These are phyloP conservation scores for Trichonephila clavipes DNA, from an alignment of 1,140 invertebrate species.

Conservation along the genomic window DNA sequence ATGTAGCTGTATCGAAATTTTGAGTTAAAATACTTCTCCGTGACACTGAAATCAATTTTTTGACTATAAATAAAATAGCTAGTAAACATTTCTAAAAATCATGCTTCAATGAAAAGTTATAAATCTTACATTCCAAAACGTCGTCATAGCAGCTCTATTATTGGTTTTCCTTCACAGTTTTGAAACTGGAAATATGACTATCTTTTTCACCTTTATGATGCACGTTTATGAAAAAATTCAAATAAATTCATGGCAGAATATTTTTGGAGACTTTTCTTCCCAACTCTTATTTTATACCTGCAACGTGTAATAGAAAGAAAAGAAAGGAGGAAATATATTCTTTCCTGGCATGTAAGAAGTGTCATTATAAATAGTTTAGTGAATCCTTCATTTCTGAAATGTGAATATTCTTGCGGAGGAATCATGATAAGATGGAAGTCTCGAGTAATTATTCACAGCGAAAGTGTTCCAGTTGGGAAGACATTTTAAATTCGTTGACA, in stretches of 20 bases:
- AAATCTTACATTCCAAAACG: neutral
- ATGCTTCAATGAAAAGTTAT: neutral
- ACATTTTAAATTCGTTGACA: neutral
- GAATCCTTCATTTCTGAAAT: neutral
- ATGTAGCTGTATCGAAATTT: no score
- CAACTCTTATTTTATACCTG: neutral
- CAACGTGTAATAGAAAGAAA: neutral
- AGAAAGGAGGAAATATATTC: neutral
- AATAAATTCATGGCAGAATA: neutral
- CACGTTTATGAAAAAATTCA: neutral
- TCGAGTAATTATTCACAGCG: neutral
- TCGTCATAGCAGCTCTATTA: neutral
- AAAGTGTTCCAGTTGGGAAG: neutral
- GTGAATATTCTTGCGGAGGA: neutral
- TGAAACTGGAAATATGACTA: neutral
- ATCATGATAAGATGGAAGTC: neutral
- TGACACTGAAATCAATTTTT: no score
- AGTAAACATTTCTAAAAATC: neutral
- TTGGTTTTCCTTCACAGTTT: neutral
- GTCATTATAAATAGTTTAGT: neutral
- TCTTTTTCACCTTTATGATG: neutral
- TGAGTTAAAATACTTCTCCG: no score
- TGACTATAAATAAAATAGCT: neutral
- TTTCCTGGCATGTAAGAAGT: neutral
- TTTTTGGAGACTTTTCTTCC: neutral